phyloP scores from a whole-genome alignment of 2,113 vertebrate genomes.

The Lepus americanus region DNA sequence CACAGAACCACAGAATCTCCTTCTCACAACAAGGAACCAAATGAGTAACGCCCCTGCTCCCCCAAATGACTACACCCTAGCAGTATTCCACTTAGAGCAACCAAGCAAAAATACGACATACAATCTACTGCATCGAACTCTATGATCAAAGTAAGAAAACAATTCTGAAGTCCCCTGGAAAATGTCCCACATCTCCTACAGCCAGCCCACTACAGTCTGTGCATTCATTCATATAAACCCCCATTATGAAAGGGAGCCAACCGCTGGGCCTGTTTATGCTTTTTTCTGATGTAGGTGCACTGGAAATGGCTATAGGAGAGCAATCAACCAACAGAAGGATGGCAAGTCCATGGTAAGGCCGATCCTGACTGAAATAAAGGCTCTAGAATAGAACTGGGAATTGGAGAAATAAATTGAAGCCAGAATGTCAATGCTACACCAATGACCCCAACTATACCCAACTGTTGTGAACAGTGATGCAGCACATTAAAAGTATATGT shows the following conservation, averaged over 20 bases:
- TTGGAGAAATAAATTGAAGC: not conserved
- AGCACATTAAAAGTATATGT: not conserved
- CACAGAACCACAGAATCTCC: not conserved
- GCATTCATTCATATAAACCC: not conserved
- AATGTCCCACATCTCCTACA: not conserved
- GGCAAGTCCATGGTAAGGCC: not conserved
- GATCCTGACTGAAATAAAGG: not conserved
- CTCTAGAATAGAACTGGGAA: slow-evolving; percentile 10
- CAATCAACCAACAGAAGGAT: not conserved
- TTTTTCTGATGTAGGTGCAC: not conserved
- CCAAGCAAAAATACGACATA: not conserved
- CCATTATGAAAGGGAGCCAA: not conserved
- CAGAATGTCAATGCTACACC: not conserved
- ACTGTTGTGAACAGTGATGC: not conserved
- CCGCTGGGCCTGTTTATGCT: not conserved
- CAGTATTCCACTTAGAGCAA: not conserved
- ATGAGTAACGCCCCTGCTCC: not conserved
- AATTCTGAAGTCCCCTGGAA: not conserved
- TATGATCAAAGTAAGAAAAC: not conserved
- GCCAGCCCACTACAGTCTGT: not conserved
- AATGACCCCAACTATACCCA: not conserved
- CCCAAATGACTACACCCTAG: not conserved
- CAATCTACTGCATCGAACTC: not conserved
- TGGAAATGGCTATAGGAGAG: not conserved
- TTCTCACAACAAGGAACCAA: not conserved